Base-by-base conservation (phyloP, 2,888 invertebrate species). In the Aleiodes alternator region DNA sequence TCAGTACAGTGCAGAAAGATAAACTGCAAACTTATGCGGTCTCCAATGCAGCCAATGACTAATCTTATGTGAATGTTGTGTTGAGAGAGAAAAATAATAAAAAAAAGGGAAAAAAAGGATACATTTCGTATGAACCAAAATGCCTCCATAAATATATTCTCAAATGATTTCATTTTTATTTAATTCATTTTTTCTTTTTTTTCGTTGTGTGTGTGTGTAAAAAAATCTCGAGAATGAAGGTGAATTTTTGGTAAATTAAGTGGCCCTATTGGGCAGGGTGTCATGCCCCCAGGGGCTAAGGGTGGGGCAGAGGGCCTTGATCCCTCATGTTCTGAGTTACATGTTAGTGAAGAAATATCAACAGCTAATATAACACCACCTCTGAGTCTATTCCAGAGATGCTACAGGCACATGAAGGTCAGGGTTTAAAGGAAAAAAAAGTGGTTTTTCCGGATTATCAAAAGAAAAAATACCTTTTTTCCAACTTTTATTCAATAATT, bases 351-450 rank as follows among this genome's bases (percentile, higher is more conserved):
- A 81, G 87, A 88, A 80, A 86, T 80, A 61, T 79, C 80, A 31
- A 76, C 80, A 29, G 79, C 81, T 57, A 82, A 82, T 73, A 78
- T 82, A 66, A 76, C 78, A 16, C 81, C 82, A 34, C 79, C 82
- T 70, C 81, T 82, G 59, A 84, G 82, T 59, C 78, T 81, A 71
- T 77, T 81, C 79, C 89, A 88, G 75, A 85, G 88, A 82, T 89
- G 89, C 82, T 89, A 89, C 85, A 86, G 86, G 77, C 87, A 89
- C 78, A 85, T 89, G 82, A 89, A 89, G 89, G 89, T 89, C 86
- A 87, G 87, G 84, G 70, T 81, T 75, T 76, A 61, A 23, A 23
- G 23, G 2, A 34, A 31, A 31, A 34, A 34, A 78, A 56, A 53
- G 16, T 57, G 34, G 14, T 43, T 43, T 43, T 43, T 8, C 8